Percentiles rank a stretch among this genome's conserved stretches.
phyloP scores from a whole-genome alignment of 2,888 invertebrate genomes.

The Cryptocephalus moraei region DNA sequence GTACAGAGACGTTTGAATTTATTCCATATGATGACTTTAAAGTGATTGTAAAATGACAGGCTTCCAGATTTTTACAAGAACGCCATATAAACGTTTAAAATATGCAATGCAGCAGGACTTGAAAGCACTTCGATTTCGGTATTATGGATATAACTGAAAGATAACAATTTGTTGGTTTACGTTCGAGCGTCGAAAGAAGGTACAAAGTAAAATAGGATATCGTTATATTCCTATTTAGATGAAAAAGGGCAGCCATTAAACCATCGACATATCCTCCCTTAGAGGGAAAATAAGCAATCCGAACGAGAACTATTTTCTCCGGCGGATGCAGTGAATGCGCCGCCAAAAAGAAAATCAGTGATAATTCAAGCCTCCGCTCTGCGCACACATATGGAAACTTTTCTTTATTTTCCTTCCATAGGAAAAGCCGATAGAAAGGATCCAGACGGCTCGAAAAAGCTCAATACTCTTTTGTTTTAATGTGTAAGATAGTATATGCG shows the following conservation, averaged over 20 bases:
- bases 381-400: constrained; percentile 11
- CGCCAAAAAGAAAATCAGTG: constrained; percentile 13
- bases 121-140: too few relatives aligned
- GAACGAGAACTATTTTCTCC: not conserved
- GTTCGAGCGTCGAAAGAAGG: too few relatives aligned
- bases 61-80: too few relatives aligned
- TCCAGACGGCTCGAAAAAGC: constrained; percentile 15
- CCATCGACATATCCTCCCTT: not conserved
- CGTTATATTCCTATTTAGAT: too few relatives aligned
- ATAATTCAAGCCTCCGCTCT: constrained; percentile 12
- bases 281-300: not conserved
- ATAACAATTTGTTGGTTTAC: too few relatives aligned
- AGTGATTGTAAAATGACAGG: too few relatives aligned
- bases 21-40: too few relatives aligned
- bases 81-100: too few relatives aligned
- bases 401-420: constrained; percentile 12
- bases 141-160: too few relatives aligned
- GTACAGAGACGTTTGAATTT: too few relatives aligned
- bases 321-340: not conserved
- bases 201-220: too few relatives aligned
- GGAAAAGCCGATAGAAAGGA: not conserved
- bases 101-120: too few relatives aligned
- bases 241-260: not conserved
- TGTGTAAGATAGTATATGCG: constrained; percentile 22
- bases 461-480: constrained; percentile 21